phyloP scores from a whole-genome alignment of 1,140 invertebrate genomes.

The Acromyrmex charruanus region DNA sequence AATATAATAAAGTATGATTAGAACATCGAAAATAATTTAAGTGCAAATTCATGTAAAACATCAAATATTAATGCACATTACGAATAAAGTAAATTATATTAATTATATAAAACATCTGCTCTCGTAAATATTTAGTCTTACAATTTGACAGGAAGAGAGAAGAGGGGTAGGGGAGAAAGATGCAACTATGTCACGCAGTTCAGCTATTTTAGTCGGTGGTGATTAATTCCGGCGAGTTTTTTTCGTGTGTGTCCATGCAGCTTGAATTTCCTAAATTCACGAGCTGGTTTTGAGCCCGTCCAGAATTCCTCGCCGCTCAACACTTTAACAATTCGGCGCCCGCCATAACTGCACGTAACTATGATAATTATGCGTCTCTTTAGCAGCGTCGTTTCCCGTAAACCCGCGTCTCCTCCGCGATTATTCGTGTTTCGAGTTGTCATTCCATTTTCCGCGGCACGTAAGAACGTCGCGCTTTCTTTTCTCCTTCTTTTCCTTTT shows the following conservation, averaged over 20 bases:
- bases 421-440: constrained; percentile 15
- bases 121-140: constrained; percentile 46
- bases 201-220: constrained; percentile 50
- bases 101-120: neutral
- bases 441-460: neutral
- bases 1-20: neutral
- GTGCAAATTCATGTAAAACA: neutral
- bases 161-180: neutral
- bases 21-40: constrained; percentile 7
- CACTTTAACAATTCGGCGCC: constrained; percentile 56
- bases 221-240: constrained; percentile 59
- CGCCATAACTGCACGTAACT: constrained; percentile 50
- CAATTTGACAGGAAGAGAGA: neutral
- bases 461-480: neutral
- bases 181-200: constrained; percentile 56
- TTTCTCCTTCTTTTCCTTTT: neutral
- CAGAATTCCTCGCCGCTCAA: constrained; percentile 51
- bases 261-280: constrained; percentile 63
- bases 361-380: constrained; percentile 61
- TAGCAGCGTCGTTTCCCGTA: constrained; percentile 28
- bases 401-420: neutral
- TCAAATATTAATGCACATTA: constrained; percentile 10
- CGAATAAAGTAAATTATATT: constrained; percentile 28
- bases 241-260: constrained; percentile 28
- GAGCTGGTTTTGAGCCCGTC: constrained; percentile 49